A percentile compares a stretch with the other conserved stretches of the same genome.
phyloP scores from a whole-genome alignment of 2,113 vertebrate genomes.

The Hiodon alosoides region DNA sequence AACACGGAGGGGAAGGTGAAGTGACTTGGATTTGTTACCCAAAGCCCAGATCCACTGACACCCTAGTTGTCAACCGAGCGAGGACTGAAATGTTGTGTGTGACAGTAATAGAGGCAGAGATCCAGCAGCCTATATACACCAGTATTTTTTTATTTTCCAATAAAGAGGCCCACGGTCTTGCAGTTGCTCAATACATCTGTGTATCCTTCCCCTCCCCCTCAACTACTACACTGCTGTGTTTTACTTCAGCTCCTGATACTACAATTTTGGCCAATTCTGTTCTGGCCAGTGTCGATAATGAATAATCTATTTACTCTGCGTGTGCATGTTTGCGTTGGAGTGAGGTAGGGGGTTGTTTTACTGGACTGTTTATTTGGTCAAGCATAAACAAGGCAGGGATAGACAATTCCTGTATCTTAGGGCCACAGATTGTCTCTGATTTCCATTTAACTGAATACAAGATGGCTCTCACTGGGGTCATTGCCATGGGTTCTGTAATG shows the following conservation, averaged over 20 bases:
- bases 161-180: background rate
- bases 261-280: slow-evolving; percentile 20
- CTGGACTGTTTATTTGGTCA: too few relatives aligned
- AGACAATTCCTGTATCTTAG: too few relatives aligned
- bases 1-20: too few relatives aligned
- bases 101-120: too few relatives aligned
- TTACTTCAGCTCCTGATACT: slow-evolving; percentile 16
- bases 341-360: too few relatives aligned
- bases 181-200: slow-evolving; percentile 5
- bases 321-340: background rate
- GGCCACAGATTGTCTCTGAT: too few relatives aligned
- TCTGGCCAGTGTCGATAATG: slow-evolving; percentile 17
- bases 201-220: background rate
- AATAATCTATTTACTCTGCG: slow-evolving; percentile 2
- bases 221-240: background rate
- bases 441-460: background rate
- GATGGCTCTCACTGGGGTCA: background rate
- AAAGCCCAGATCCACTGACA: too few relatives aligned
- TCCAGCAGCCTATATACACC: too few relatives aligned
- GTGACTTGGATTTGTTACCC: too few relatives aligned
- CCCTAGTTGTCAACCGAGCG: too few relatives aligned
- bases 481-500: background rate
- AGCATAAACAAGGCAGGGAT: too few relatives aligned
- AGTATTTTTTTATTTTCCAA: background rate
- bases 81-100: too few relatives aligned